Conservation (phyloP, 1,140 invertebrate species). For the Tyrophagus putrescentiae region DNA sequence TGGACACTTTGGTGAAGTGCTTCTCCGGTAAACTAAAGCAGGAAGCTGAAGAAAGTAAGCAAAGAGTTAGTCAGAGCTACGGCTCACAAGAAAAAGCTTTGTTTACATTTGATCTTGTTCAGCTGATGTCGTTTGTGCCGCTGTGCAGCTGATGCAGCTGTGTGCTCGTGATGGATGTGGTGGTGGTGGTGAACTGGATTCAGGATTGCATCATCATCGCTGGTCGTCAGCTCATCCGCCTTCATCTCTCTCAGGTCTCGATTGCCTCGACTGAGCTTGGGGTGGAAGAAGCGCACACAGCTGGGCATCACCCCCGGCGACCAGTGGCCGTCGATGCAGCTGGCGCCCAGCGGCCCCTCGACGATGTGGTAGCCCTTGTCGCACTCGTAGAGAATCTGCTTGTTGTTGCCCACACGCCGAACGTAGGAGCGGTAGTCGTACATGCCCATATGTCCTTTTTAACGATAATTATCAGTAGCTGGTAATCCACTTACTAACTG, state of each 20-base stretch:
- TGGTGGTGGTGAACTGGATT: background rate
- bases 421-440: constrained; percentile 95
- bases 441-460: constrained; percentile 92
- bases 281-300: constrained; percentile 42
- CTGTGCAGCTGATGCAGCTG: background rate
- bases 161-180: too few relatives aligned
- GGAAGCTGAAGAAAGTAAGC: constrained; percentile 30
- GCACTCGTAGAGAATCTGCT: constrained; percentile 92
- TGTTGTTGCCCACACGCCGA: constrained; percentile 69
- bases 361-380: constrained; percentile 70
- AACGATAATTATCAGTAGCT: too few relatives aligned
- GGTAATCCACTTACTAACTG: too few relatives aligned
- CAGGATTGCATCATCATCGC: constrained; percentile 33
- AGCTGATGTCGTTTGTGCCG: background rate
- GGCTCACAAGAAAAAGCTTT: constrained; percentile 2
- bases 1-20: constrained; percentile 47
- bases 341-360: constrained; percentile 73
- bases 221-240: constrained; percentile 28
- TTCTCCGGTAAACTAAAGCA: constrained; percentile 45
- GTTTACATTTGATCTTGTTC: constrained; percentile 29
- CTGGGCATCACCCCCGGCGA: constrained; percentile 63
- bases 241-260: constrained; percentile 30
- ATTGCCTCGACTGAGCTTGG: constrained; percentile 18
- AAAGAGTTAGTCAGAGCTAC: background rate
- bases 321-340: constrained; percentile 76